These are phyloP conservation scores for Sorex araneus DNA, from an alignment of 2,113 vertebrate species.

Conservation along the genomic window DNA sequence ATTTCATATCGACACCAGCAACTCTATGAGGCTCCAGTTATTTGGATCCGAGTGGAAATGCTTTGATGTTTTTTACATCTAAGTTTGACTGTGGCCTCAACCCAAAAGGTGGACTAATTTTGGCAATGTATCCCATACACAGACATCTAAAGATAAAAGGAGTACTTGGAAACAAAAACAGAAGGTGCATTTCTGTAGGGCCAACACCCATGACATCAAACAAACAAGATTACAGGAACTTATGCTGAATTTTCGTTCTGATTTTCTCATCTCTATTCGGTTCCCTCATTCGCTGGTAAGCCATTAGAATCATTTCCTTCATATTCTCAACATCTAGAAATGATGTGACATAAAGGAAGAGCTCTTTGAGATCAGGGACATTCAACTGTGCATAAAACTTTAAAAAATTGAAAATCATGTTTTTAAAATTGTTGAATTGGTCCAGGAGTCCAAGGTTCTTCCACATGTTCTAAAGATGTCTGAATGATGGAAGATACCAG, in stretches of 20 bases:
- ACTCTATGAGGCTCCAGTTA: slow-evolving; percentile 37
- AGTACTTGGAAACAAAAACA: slow-evolving; percentile 78
- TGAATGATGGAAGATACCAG: neutral
- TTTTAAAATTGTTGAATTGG: neutral
- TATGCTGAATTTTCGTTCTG: neutral
- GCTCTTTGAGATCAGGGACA: neutral
- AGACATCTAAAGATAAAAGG: slow-evolving; percentile 83
- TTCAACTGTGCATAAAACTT: slow-evolving; percentile 14
- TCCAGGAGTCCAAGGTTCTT: neutral
- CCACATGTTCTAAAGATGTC: neutral
- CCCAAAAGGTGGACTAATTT: slow-evolving; percentile 83
- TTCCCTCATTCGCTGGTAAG: slow-evolving; percentile 17
- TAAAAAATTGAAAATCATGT: neutral
- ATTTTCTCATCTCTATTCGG: slow-evolving; percentile 18
- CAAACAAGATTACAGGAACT: neutral
- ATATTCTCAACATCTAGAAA: slow-evolving; percentile 14
- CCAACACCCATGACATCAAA: slow-evolving; percentile 36
- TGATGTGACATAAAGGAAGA: slow-evolving; percentile 48
- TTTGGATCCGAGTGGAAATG: slow-evolving; percentile 74
- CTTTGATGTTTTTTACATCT: slow-evolving; percentile 83
- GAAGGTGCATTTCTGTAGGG: slow-evolving; percentile 74
- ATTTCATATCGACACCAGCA: neutral
- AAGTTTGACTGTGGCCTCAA: slow-evolving; percentile 78
- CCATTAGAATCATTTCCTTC: slow-evolving; percentile 24
- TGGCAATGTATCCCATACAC: slow-evolving; percentile 79